A percentile compares a stretch with the other conserved stretches of the same genome.
These are phyloP conservation scores for Sisyra nigra DNA, from an alignment of 2,888 invertebrate genomes.

Conservation along the genomic window DNA sequence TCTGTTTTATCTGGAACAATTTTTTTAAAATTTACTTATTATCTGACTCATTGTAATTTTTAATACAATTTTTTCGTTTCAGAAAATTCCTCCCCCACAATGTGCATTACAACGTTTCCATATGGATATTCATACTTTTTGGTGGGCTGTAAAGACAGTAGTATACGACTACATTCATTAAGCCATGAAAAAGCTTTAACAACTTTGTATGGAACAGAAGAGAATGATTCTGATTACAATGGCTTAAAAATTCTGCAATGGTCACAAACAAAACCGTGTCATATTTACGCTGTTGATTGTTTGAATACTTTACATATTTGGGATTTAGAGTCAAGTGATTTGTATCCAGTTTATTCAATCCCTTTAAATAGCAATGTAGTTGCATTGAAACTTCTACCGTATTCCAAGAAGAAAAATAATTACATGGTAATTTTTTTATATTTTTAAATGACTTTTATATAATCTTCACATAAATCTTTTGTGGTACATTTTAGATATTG, in stretches of 20 bases:
- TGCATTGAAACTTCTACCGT: conserved; percentile 28
- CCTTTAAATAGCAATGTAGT: conserved; percentile 26
- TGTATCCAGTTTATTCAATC: conserved; percentile 29
- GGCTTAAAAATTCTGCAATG: conserved; percentile 30
- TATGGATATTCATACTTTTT: conserved; percentile 31
- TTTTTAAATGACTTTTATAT: not conserved
- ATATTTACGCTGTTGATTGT: conserved; percentile 31
- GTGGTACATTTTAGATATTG: not conserved
- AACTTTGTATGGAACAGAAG: conserved; percentile 19
- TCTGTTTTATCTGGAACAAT: too few relatives aligned
- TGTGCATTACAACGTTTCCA: conserved; percentile 31
- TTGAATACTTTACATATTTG: conserved; percentile 31
- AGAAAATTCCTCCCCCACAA: conserved; percentile 22
- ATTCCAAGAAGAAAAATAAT: conserved; percentile 20
- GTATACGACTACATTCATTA: conserved; percentile 29
- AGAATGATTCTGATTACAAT: conserved; percentile 17
- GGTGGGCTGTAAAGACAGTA: conserved; percentile 33
- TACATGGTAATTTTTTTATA: conserved; percentile 26
- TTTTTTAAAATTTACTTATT: too few relatives aligned
- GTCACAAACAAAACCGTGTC: conserved; percentile 33
- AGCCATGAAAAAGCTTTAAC: conserved; percentile 27
- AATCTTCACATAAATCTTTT: not conserved
- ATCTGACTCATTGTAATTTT: too few relatives aligned
- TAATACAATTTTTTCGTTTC: conserved; percentile 12
- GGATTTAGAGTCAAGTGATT: conserved; percentile 34